Conservation (phyloP, 2,888 invertebrate species). For the Idaea biselata region DNA sequence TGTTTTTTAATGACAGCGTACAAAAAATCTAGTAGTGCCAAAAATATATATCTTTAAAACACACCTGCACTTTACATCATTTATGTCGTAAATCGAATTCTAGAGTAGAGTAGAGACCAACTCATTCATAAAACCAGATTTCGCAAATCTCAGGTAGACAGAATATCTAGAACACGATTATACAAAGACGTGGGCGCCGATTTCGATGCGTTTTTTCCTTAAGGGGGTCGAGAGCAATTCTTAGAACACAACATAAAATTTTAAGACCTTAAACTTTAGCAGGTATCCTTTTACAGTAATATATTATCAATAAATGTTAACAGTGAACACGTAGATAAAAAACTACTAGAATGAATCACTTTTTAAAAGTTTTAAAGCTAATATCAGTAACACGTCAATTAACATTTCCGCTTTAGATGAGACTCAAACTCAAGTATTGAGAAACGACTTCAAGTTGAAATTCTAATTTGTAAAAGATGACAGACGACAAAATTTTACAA, state of each 20-base stretch:
- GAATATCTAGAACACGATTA: conserved; percentile 31
- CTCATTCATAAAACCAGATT: conserved; percentile 38
- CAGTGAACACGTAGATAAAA: conserved; percentile 25
- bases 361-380: conserved; percentile 1
- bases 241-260: conserved; percentile 32
- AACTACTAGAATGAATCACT: conserved; percentile 33
- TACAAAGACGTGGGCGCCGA: conserved; percentile 41
- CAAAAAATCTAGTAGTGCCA: background rate
- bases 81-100: background rate
- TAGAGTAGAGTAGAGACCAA: conserved; percentile 12
- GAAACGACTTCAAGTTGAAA: conserved; percentile 9
- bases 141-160: conserved; percentile 18
- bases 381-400: conserved; percentile 19
- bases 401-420: conserved; percentile 29
- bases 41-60: background rate
- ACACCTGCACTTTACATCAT: background rate
- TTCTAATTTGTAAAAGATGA: background rate
- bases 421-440: conserved; percentile 12
- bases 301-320: conserved; percentile 14
- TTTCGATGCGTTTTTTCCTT: conserved; percentile 49
- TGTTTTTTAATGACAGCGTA: background rate
- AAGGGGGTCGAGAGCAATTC: conserved; percentile 37
- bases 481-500: conserved; percentile 21
- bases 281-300: conserved; percentile 18
- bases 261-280: conserved; percentile 24